Conservation (phyloP, 2,888 invertebrate species). For the Thymelicus lineola region DNA sequence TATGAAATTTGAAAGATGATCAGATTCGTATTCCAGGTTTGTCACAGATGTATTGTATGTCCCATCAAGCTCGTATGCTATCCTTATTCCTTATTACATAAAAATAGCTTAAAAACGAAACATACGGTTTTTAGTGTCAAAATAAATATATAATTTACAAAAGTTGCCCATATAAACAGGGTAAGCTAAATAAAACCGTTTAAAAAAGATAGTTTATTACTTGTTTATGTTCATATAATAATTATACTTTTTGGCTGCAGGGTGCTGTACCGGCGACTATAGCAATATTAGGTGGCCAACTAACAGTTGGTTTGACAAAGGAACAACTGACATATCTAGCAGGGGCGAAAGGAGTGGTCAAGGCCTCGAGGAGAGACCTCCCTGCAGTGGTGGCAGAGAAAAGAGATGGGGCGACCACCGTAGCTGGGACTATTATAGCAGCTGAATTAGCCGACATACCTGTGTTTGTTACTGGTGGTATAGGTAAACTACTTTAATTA, state of each 20-base stretch:
- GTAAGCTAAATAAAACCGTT: too few species aligned
- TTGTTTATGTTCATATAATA: too few species aligned
- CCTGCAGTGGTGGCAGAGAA: conserved; percentile 89
- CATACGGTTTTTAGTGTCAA: too few species aligned
- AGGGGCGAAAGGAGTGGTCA: conserved; percentile 84
- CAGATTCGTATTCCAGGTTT: too few species aligned
- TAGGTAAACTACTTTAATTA: conserved; percentile 64
- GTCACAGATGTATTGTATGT: too few species aligned
- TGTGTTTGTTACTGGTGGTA: conserved; percentile 97
- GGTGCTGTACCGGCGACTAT: conserved; percentile 97
- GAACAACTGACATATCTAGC: conserved; percentile 89
- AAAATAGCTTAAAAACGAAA: too few species aligned
- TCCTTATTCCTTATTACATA: too few species aligned
- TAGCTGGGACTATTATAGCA: conserved; percentile 96
- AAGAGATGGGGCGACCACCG: conserved; percentile 96
- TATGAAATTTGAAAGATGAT: too few species aligned
- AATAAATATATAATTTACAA: too few species aligned
- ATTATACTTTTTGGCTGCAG: conserved; percentile 62
- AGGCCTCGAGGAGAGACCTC: conserved; percentile 95
- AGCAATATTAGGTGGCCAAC: conserved; percentile 92
- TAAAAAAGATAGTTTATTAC: too few species aligned
- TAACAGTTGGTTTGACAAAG: conserved; percentile 91
- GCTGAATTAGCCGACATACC: conserved; percentile 93
- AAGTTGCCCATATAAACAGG: too few species aligned
- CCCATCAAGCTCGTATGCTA: too few species aligned